Evolutionary conservation across 1,140 invertebrate genomes (phyloP), one percentile per base, ranked within the genome.

Genomic region (Zaprionus vittiger): DNA sequence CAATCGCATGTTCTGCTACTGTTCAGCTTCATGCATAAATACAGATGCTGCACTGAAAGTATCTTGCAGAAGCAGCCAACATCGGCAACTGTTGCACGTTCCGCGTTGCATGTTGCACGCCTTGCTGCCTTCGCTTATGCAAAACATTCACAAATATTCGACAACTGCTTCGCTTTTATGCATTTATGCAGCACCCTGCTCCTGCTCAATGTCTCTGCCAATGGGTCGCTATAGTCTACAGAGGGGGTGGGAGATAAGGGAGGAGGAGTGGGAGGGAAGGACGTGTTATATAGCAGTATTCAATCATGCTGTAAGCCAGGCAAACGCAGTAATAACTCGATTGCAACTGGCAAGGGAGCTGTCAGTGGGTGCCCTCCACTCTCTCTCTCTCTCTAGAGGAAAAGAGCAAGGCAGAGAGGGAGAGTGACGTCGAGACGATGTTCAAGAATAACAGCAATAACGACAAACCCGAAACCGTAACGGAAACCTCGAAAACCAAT

Each of bases 401-500:
- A n/a, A 3, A 2, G 41, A n/a, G n/a, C n/a, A 6, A 44, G n/a
- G 9, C 5, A 15, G 15, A 7, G 15, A 17, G 41, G 11, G 47
- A 49, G 47, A 22, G 17, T 20, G 9, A 20, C 26, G 0, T 28
- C 28, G 6, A 28, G 28, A 9, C 28, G 28, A 9, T 5, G 38
- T n/a, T 4, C 14, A n/a, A 15, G 20, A 20, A 17, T 5, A 17
- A 14, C 47, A 22, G 11, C 20, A 49, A 49, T 49, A 49, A 49
- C 63, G 38, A 37, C 55, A 73, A 68, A 31, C 15, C 64, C 74
- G 41, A 67, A 65, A 55, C 44, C 47, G 47, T 55, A 78, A 71
- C 69, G 67, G 64, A 79, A 87, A 81, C 84, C 80, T 81, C 77
- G 83, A 75, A 82, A 87, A 75, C 54, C 70, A 83, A 87, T 86